A percentile compares a stretch with the other conserved stretches of the same genome.
phyloP scores from a whole-genome alignment of 2,797 vertebrate genomes.

The Parambassis ranga region DNA sequence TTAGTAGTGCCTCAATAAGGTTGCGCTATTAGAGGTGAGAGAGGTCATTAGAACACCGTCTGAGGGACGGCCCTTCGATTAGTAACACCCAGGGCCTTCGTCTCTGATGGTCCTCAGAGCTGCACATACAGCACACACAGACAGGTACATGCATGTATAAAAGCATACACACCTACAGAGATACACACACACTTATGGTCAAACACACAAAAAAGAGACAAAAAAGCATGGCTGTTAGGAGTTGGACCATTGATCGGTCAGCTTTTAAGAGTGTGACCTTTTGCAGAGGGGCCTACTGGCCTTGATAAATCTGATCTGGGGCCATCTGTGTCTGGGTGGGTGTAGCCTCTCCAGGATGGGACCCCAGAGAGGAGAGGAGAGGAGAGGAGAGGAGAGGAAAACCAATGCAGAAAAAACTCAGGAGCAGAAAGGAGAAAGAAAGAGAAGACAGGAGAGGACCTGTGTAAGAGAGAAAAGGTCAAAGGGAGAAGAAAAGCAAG shows the following conservation, averaged over 20 bases:
- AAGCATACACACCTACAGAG: constrained; percentile 43
- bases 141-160: constrained; percentile 44
- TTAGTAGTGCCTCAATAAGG: constrained; percentile 78
- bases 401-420: constrained; percentile 1
- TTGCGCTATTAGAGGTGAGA: constrained; percentile 70
- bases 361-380: constrained; percentile 69
- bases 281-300: constrained; percentile 86
- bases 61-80: constrained; percentile 77
- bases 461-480: constrained; percentile 26
- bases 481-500: constrained; percentile 32
- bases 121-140: constrained; percentile 24
- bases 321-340: constrained; percentile 84
- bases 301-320: constrained; percentile 93
- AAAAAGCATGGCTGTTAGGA: constrained; percentile 75
- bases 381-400: neutral
- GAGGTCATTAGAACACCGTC: constrained; percentile 71
- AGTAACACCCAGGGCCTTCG: constrained; percentile 65
- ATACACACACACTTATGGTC: constrained; percentile 40
- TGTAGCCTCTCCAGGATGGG: constrained; percentile 66
- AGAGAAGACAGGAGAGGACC: constrained; percentile 26
- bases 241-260: constrained; percentile 85
- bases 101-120: constrained; percentile 46
- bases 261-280: constrained; percentile 93
- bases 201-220: constrained; percentile 36
- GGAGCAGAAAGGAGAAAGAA: constrained; percentile 4